Percentiles rank a stretch among this genome's conserved stretches.
Evolutionary conservation across 2,797 vertebrate species (phyloP).

Genomic region (Anolis apletophallus): DNA sequence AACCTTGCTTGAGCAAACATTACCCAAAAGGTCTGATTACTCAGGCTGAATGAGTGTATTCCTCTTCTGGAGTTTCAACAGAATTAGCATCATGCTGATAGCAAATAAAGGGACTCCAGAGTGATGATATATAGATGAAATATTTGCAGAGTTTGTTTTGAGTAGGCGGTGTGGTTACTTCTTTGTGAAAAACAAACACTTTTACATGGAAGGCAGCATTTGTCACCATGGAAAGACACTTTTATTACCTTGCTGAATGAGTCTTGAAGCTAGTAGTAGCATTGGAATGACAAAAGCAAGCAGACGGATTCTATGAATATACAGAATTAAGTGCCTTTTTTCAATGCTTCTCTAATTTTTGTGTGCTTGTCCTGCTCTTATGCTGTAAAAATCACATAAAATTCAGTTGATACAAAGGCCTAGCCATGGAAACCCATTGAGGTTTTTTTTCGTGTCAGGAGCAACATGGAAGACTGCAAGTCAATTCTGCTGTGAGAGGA

Average conservation of each 20-base stretch:
- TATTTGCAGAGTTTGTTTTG: not conserved
- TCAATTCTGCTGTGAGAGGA: no score
- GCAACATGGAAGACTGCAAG: no score
- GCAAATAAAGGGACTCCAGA: constrained; percentile 1
- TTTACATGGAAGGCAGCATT: constrained; percentile 52
- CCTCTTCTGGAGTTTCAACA: not conserved
- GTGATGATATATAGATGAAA: not conserved
- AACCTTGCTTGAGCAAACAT: not conserved
- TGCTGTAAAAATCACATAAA: not conserved
- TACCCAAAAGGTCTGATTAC: not conserved
- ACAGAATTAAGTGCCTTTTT: constrained; percentile 52
- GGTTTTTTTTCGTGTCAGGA: no score
- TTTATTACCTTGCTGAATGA: constrained; percentile 42
- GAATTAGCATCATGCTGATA: not conserved
- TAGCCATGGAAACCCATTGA: not conserved
- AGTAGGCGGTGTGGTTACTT: constrained; percentile 23
- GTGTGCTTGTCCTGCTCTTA: constrained; percentile 33
- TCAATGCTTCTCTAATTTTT: constrained; percentile 41
- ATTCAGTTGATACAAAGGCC: not conserved
- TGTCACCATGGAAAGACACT: constrained; percentile 48
- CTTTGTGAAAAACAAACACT: constrained; percentile 46
- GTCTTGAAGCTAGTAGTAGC: constrained; percentile 54
- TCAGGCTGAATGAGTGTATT: not conserved
- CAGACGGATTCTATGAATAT: constrained; percentile 50
- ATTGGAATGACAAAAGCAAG: constrained; percentile 51